Evolutionary conservation across 2,888 invertebrate species (phyloP).

Genomic region (Luperina nickerlii): DNA sequence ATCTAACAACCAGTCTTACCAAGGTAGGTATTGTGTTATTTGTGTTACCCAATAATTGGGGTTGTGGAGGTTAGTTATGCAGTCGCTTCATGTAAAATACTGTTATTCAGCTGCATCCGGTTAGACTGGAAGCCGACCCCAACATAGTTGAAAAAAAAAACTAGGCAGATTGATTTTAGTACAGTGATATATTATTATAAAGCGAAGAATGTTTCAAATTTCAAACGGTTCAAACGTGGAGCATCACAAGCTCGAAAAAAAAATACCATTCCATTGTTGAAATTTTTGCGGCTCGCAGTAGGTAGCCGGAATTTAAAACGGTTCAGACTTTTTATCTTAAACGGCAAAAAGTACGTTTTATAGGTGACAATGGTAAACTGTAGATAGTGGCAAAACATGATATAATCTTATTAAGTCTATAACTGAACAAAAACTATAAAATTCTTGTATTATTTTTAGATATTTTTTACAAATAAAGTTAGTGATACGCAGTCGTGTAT

Average conservation of each 20-base stretch:
- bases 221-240: background rate
- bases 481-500: too few species aligned
- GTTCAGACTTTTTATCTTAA: constrained; percentile 11
- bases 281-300: constrained; percentile 16
- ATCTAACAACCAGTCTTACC: background rate
- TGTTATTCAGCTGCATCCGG: background rate
- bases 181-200: constrained; percentile 35
- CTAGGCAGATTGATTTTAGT: constrained; percentile 12
- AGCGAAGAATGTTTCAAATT: constrained; percentile 15
- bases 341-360: constrained; percentile 13
- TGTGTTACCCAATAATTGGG: background rate
- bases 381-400: constrained; percentile 29
- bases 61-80: background rate
- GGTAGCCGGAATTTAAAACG: constrained; percentile 26
- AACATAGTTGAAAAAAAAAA: background rate
- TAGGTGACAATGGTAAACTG: constrained; percentile 24
- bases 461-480: background rate
- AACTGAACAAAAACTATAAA: background rate
- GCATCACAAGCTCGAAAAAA: constrained; percentile 5
- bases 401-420: constrained; percentile 27
- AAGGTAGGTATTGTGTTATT: background rate
- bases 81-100: background rate
- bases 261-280: constrained; percentile 17
- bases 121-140: background rate
- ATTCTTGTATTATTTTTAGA: background rate